A percentile compares a stretch with the other conserved stretches of the same genome.
These are phyloP conservation scores for Drosophila incognita DNA, from an alignment of 2,888 invertebrate species.

Conservation along the genomic window DNA sequence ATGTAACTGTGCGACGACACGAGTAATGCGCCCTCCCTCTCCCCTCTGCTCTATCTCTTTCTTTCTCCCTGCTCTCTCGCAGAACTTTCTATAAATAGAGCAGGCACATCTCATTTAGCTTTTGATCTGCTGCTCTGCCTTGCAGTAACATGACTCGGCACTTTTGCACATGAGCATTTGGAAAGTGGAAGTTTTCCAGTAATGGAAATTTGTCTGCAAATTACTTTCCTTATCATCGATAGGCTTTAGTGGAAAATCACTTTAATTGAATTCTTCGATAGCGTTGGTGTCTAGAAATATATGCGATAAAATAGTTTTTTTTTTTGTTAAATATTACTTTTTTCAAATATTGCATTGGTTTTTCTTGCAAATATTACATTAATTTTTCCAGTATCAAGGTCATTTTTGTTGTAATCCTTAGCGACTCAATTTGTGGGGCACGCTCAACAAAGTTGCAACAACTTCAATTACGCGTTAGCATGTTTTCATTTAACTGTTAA, in stretches of 20 bases:
- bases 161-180: conserved; percentile 15
- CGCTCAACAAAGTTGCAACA: conserved; percentile 26
- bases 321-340: not conserved
- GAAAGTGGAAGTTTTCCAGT: not conserved
- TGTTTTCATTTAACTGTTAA: conserved; percentile 34
- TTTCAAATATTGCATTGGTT: not conserved
- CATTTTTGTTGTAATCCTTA: conserved; percentile 3
- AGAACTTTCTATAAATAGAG: conserved; percentile 41
- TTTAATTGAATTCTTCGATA: not conserved
- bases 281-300: not conserved
- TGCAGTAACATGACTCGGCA: conserved; percentile 50
- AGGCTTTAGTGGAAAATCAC: not conserved
- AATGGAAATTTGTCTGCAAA: not conserved
- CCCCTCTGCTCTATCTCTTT: not conserved
- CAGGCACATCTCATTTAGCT: conserved; percentile 15
- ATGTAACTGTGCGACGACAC: conserved; percentile 31
- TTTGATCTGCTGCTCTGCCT: conserved; percentile 27
- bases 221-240: not conserved
- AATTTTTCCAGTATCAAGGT: not conserved
- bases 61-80: not conserved
- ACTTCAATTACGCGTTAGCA: conserved; percentile 24
- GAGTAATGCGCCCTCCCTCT: not conserved
- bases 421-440: conserved; percentile 11
- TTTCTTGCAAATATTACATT: not conserved
- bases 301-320: not conserved